A percentile compares a stretch with the other conserved stretches of the same genome.
These are phyloP conservation scores for Scelioninae gen. 1 DNA, from an alignment of 2,888 invertebrate genomes.

Conservation along the genomic window DNA sequence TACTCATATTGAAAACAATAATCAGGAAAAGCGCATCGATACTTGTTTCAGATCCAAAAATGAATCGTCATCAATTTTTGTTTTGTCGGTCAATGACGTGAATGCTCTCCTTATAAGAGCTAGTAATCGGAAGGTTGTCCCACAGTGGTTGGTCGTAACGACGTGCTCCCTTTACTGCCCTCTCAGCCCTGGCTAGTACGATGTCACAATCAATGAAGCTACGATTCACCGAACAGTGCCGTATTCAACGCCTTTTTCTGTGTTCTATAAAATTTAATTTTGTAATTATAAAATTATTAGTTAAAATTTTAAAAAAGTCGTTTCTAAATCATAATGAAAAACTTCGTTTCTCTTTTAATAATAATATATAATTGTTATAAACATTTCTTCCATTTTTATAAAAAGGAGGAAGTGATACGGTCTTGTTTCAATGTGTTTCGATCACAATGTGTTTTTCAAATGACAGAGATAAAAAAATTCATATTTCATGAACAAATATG, in stretches of 20 bases:
- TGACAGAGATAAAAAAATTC: not conserved
- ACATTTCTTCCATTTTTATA: not conserved
- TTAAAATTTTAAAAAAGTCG: not conserved
- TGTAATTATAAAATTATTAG: not conserved
- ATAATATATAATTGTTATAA: not conserved
- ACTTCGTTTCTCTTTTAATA: not conserved
- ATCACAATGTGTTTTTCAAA: constrained; percentile 4
- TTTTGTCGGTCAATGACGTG: constrained; percentile 65
- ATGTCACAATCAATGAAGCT: constrained; percentile 83
- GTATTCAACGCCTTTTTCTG: constrained; percentile 66
- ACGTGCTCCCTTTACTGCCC: constrained; percentile 48
- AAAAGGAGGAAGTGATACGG: not conserved
- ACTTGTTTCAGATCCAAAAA: constrained; percentile 19
- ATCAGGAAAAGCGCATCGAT: constrained; percentile 33
- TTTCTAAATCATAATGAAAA: not conserved
- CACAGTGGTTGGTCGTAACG: constrained; percentile 43
- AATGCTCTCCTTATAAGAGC: constrained; percentile 34
- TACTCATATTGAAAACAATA: not conserved
- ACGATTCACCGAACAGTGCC: constrained; percentile 81
- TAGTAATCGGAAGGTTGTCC: constrained; percentile 53
- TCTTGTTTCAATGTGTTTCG: constrained; percentile 5
- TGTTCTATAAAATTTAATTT: not conserved
- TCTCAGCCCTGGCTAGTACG: constrained; percentile 77
- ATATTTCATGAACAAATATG: not conserved
- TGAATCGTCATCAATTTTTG: constrained; percentile 49